Evolutionary conservation across 2,888 invertebrate species (phyloP), one percentile per base, ranked within the genome.

Genomic region (Caenorhabditis japonica): DNA sequence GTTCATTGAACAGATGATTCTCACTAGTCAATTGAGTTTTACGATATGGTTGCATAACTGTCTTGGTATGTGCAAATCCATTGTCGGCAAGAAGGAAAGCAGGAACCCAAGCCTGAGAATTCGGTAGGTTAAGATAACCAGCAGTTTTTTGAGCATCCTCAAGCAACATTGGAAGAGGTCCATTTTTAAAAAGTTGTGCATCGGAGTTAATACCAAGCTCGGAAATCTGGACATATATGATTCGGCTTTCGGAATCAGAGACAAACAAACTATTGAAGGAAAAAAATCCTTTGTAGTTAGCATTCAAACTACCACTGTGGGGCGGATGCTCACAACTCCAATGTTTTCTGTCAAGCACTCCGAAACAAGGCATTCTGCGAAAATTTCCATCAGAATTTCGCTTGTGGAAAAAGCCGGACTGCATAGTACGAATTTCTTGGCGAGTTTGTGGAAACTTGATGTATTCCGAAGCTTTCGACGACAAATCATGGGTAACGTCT

Each of bases 271-370:
- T 1, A 10, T n/a, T n/a, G n/a, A n/a, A n/a, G n/a, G n/a, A n/a
- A n/a, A n/a, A n/a, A n/a, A n/a, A n/a, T n/a, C n/a, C n/a, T 10
- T 55, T 55, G 13, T 55, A 55, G 30, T 55, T 55, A 30, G 1
- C 10, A 10, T 43, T 55, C 3, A 55, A 33, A 1, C 13, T 3
- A 10, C 55, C 55, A 19, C 25, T 17, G 13, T 55, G 12, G 1
- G 55, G 55, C 2, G 55, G 55, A 30, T 43, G 41, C 2, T 55
- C 55, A 8, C 2, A 12, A 17, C 4, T 2, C 30, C 27, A 55
- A 12, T 55, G 55, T 15, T 55, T 55, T 10, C 55, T 43, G n/a
- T 55, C 55, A 10, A 55, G n/a, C 0, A 30, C 19, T 3, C 19
- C 55, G 19, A 17, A 43, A 43, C 55, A 55, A 4, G 56, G 56